These are phyloP conservation scores for Rhinoptilus africanus DNA, from an alignment of 2,113 vertebrate genomes.

Conservation along the genomic window DNA sequence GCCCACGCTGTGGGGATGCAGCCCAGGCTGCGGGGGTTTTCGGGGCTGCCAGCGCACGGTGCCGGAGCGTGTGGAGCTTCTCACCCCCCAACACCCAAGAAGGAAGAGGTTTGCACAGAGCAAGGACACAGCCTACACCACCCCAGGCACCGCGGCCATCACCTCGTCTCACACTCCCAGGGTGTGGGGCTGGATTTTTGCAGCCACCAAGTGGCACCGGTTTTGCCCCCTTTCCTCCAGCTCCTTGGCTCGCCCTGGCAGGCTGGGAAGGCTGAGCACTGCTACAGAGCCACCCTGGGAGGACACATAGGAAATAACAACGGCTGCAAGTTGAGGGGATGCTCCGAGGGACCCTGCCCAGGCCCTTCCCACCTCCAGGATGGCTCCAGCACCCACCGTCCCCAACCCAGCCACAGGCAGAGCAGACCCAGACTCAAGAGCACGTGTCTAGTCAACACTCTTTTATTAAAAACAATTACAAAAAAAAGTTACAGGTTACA, in stretches of 20 bases:
- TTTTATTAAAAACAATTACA: constrained; percentile 71
- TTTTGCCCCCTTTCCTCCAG: rapidly evolving
- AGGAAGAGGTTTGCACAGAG: background rate
- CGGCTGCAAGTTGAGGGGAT: rapidly evolving
- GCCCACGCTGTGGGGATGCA: background rate
- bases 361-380: background rate
- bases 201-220: rapidly evolving
- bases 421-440: background rate
- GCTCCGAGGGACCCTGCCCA: background rate
- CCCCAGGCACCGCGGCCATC: background rate
- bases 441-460: constrained; percentile 31
- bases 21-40: background rate
- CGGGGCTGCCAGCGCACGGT: background rate
- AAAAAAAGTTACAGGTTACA: constrained; percentile 65
- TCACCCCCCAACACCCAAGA: background rate
- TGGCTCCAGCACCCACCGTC: background rate
- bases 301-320: rapidly evolving
- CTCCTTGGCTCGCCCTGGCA: background rate
- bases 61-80: background rate
- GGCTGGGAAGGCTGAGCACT: background rate
- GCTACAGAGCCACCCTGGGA: background rate
- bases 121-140: rapidly evolving
- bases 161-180: rapidly evolving
- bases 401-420: rapidly evolving
- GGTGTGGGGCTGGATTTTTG: rapidly evolving